Evolutionary conservation across 2,113 vertebrate species (phyloP), one percentile per base, ranked within the genome.

Genomic region (Todiramphus saurophagus): DNA sequence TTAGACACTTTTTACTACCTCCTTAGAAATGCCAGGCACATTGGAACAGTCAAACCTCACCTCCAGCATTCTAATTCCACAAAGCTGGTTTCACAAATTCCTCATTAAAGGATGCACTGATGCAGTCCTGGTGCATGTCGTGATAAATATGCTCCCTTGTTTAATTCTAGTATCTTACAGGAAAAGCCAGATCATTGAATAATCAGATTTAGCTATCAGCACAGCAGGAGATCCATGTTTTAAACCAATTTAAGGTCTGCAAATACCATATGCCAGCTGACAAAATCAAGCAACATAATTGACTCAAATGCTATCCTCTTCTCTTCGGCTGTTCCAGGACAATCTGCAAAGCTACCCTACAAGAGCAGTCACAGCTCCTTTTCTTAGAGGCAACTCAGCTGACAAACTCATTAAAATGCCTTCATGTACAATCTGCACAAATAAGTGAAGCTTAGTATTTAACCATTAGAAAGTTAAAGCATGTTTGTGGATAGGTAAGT

Each of bases 201-300:
- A 97, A 97, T 97, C 97, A 96, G 97, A 97, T 97, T 97, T 97
- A 97, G 95, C 72, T 96, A 96, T 91, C 94, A 96, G 95, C 93
- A 91, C 97, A 96, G 96, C 93, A 93, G 97, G 93, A 96, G 96
- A 96, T 94, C 95, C 95, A 70, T 58, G 93, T 95, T 96, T 95
- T 96, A 97, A 98, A 95, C 81, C 96, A 96, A 93, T 97, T 97
- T 96, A 91, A 95, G 69, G 79, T 84, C 93, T 91, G 83, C 69
- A 96, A 96, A 96, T 96, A 94, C 96, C 97, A 97, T 97, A 97
- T 96, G 97, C 89, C 93, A 97, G 78, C 96, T 96, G 94, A 97
- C 94, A 97, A 95, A 97, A 96, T 91, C 83, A 93, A 94, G 92
- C 63, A 96, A 89, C 75, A 33, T 95, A 96, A 97, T 94, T 96